These are phyloP conservation scores for Halictus ligatus DNA, from an alignment of 2,888 invertebrate species.

Conservation along the genomic window DNA sequence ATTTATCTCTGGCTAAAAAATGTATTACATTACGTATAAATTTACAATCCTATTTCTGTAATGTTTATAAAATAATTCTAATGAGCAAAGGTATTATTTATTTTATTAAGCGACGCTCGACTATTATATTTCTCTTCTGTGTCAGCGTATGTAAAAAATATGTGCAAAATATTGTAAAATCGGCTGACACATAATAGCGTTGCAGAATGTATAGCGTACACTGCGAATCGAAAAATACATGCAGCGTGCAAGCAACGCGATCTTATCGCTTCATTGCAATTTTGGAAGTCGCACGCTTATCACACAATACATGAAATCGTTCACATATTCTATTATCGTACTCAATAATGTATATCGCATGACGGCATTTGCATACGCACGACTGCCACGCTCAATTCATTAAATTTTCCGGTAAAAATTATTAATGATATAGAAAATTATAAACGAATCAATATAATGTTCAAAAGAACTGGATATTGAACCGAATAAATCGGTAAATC, in stretches of 20 bases:
- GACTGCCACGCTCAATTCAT: not conserved
- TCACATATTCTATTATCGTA: slow-evolving; percentile 41
- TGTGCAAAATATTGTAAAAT: not conserved
- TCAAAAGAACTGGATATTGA: not conserved
- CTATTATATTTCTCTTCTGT: not conserved
- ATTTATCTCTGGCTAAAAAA: too few relatives aligned
- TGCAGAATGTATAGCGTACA: not conserved
- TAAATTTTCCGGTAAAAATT: slow-evolving; percentile 1
- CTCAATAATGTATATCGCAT: slow-evolving; percentile 26
- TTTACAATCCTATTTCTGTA: too few relatives aligned
- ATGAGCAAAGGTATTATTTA: not conserved
- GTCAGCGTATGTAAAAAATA: not conserved
- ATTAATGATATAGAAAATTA: not conserved
- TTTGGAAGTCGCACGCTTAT: slow-evolving; percentile 33
- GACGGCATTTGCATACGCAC: not conserved
- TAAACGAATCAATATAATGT: not conserved
- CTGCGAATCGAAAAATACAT: not conserved
- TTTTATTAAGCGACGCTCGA: not conserved
- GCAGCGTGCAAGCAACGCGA: slow-evolving; percentile 8
- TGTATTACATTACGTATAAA: too few relatives aligned
- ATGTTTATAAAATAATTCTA: too few relatives aligned
- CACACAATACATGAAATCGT: slow-evolving; percentile 16
- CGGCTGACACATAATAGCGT: not conserved
- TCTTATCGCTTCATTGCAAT: slow-evolving; percentile 39
- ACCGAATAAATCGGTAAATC: not conserved